These are phyloP conservation scores for Peromyscus eremicus DNA, from an alignment of 2,797 vertebrate genomes.

Conservation along the genomic window DNA sequence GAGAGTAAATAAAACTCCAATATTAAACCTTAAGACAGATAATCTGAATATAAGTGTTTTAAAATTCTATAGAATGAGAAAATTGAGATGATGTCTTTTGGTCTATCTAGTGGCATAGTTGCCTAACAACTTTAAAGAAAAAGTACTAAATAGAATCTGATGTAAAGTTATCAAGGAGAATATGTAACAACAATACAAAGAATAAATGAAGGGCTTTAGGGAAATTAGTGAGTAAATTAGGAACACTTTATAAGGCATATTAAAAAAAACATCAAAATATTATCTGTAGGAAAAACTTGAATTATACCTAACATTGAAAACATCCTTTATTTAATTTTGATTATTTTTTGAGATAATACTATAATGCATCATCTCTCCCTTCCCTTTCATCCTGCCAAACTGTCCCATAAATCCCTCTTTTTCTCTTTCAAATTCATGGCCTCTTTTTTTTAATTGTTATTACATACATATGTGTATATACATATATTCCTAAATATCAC, in stretches of 20 bases:
- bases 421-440: background rate
- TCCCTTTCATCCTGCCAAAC: background rate
- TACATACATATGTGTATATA: background rate
- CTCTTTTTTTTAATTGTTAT: background rate
- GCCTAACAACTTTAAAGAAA: background rate
- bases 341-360: background rate
- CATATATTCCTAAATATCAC: background rate
- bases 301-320: background rate
- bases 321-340: background rate
- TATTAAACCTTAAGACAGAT: constrained; percentile 7
- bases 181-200: background rate
- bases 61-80: constrained; percentile 40
- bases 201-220: constrained; percentile 12
- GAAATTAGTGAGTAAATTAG: background rate
- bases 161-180: background rate
- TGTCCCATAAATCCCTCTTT: no score
- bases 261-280: background rate
- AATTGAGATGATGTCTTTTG: background rate
- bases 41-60: background rate
- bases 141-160: background rate
- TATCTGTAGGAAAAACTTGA: background rate
- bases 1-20: background rate
- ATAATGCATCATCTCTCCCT: background rate
- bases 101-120: background rate
- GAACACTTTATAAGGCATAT: background rate